phyloP scores from a whole-genome alignment of 2,888 invertebrate genomes.

The Oxytorus armatus region DNA sequence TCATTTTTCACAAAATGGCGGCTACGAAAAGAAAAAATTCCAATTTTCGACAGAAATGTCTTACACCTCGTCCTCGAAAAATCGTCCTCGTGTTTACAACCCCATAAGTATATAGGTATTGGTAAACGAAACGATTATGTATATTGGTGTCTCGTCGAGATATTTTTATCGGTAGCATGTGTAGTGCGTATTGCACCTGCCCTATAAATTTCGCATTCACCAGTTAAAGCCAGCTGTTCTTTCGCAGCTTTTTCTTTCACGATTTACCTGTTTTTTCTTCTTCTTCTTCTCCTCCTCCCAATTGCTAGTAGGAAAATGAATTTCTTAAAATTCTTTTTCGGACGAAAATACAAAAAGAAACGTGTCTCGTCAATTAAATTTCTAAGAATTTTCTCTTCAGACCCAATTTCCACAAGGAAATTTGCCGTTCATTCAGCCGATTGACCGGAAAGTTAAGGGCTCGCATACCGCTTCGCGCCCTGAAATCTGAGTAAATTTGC shows the following conservation, averaged over 20 bases:
- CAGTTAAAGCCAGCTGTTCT: constrained; percentile 64
- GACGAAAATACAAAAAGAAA: background rate
- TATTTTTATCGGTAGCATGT: constrained; percentile 64
- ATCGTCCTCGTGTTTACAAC: too few species aligned
- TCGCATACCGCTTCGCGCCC: too few species aligned
- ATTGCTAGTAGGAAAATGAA: background rate
- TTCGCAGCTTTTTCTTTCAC: constrained; percentile 56
- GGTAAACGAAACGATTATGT: background rate
- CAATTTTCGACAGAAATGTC: too few species aligned
- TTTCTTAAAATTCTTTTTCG: background rate
- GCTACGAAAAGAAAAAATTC: too few species aligned
- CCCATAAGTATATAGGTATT: background rate
- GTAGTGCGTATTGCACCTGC: constrained; percentile 60
- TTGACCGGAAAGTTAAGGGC: constrained; percentile 12
- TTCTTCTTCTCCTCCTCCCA: background rate
- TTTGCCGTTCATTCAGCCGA: constrained; percentile 4
- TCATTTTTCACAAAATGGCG: too few species aligned
- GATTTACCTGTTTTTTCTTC: constrained; percentile 40
- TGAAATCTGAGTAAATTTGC: too few species aligned
- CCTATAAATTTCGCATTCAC: constrained; percentile 59
- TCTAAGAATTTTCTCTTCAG: background rate
- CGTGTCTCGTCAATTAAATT: background rate
- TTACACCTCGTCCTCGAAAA: too few species aligned
- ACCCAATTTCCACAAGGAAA: background rate
- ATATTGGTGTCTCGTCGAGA: constrained; percentile 24